Evolutionary conservation across 2,888 invertebrate species (phyloP), one percentile per base, ranked within the genome.

Genomic region (Pterostichus niger): DNA sequence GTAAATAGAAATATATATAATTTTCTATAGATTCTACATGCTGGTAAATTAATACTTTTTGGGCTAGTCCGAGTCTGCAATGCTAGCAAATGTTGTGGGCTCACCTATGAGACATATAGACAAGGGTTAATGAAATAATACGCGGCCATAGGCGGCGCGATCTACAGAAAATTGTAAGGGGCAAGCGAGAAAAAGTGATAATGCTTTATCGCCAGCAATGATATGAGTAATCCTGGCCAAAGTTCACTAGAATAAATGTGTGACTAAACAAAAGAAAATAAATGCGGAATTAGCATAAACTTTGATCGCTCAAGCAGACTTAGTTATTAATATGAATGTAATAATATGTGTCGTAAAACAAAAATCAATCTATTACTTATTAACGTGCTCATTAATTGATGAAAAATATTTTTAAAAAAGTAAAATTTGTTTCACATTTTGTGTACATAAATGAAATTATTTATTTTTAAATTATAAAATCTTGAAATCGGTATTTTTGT

Each of bases 41-140:
- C 24, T 24, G 24, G 24, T 24, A 24, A 24, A 24, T 24, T 2
- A 2, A 24, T 24, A 24, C 1, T 24, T 24, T 24, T 24, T 24
- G 24, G 24, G 24, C 56, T 24, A 52, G 11, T 49, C 75, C 75
- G 13, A 9, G 13, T 15, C 75, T 75, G 75, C n/a, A 33, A 11
- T 52, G 33, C n/a, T n/a, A 40, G 13, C 17, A 49, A 52, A 75
- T 52, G 13, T 11, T 33, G 75, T 75, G 52, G 75, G 75, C 49
- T 49, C 49, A 75, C 75, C 75, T 75, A 71, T 75, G 13, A 46
- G 44, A 24, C 24, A 71, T 17, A 75, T 33, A 75, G 49, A 52
- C 75, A 75, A 75, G 75, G 75, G 75, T 75, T 75, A 75, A 75
- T 75, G 75, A 75, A 75, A 75, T 75, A 75, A 75, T 75, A 75